A percentile compares a stretch with the other conserved stretches of the same genome.
These are phyloP conservation scores for Tapirus indicus DNA, from an alignment of 2,797 vertebrate genomes.

Conservation along the genomic window DNA sequence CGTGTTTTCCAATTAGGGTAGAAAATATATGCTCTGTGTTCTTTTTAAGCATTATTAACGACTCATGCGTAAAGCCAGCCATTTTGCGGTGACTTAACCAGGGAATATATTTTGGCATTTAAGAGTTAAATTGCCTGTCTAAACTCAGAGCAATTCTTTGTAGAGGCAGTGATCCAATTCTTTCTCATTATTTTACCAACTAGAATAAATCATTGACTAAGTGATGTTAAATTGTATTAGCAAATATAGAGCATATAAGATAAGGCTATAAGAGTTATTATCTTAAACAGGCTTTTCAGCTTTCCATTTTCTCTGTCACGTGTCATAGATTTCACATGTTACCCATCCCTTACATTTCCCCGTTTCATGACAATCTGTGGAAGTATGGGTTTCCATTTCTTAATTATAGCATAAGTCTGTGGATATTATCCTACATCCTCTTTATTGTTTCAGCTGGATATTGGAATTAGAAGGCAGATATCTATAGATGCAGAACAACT, in stretches of 20 bases:
- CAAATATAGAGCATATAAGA: neutral
- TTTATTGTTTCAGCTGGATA: neutral
- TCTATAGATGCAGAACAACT: neutral
- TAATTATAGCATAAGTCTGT: neutral
- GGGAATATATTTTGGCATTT: slow-evolving; percentile 65
- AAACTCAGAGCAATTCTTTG: slow-evolving; percentile 49
- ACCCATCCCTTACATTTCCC: neutral
- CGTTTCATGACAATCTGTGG: neutral
- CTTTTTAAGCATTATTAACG: slow-evolving; percentile 62
- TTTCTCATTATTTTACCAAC: slow-evolving; percentile 60
- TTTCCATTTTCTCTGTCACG: neutral
- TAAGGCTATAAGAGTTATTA: neutral
- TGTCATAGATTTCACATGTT: neutral
- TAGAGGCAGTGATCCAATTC: slow-evolving; percentile 42
- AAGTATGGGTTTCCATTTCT: neutral
- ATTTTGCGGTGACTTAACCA: neutral
- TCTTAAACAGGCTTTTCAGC: neutral
- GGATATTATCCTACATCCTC: neutral
- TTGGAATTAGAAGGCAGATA: neutral
- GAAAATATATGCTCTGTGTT: slow-evolving; percentile 14
- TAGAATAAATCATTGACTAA: slow-evolving; percentile 58
- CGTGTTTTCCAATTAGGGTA: slow-evolving; percentile 44
- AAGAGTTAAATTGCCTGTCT: slow-evolving; percentile 61
- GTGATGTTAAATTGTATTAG: slow-evolving; percentile 27
- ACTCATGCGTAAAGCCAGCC: neutral